A percentile compares a stretch with the other conserved stretches of the same genome.
phyloP scores from a whole-genome alignment of 2,113 vertebrate genomes.

The Colistium nudipinnis region DNA sequence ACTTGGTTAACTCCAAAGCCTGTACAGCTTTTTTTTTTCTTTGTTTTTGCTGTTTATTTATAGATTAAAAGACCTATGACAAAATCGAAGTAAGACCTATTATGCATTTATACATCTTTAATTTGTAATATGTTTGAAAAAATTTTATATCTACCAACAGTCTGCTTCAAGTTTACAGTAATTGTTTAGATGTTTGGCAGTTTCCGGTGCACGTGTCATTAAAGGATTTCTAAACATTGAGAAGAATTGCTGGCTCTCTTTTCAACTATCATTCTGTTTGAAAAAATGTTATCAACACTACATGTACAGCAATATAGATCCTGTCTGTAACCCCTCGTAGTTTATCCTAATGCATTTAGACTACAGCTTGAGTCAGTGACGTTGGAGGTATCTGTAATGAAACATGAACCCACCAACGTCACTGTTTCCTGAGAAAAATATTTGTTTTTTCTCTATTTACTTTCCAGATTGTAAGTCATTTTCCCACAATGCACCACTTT shows the following conservation, averaged over 20 bases:
- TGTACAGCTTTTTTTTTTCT: slow-evolving; percentile 71
- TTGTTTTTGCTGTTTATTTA: slow-evolving; percentile 47
- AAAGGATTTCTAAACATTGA: slow-evolving; percentile 27
- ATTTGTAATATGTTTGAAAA: slow-evolving; percentile 16
- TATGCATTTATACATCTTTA: slow-evolving; percentile 4
- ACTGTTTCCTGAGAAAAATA: not conserved
- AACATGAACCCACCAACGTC: not conserved
- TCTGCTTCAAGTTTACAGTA: not conserved
- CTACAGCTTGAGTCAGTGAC: no score
- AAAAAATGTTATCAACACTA: no score
- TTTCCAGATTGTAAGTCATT: no score
- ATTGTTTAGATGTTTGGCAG: slow-evolving; percentile 6
- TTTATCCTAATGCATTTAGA: no score
- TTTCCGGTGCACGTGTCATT: slow-evolving; percentile 8
- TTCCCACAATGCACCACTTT: no score
- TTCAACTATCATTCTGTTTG: no score
- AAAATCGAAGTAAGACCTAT: not conserved
- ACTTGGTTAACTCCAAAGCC: slow-evolving; percentile 43
- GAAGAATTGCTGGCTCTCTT: not conserved
- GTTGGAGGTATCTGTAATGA: no score
- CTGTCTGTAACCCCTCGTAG: no score
- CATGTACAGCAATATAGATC: no score
- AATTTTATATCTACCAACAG: slow-evolving; percentile 3
- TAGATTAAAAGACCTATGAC: slow-evolving; percentile 59
- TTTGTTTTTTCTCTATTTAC: no score